Base-by-base conservation (phyloP, 2,888 invertebrate genomes). In the Dugesia japonica region DNA sequence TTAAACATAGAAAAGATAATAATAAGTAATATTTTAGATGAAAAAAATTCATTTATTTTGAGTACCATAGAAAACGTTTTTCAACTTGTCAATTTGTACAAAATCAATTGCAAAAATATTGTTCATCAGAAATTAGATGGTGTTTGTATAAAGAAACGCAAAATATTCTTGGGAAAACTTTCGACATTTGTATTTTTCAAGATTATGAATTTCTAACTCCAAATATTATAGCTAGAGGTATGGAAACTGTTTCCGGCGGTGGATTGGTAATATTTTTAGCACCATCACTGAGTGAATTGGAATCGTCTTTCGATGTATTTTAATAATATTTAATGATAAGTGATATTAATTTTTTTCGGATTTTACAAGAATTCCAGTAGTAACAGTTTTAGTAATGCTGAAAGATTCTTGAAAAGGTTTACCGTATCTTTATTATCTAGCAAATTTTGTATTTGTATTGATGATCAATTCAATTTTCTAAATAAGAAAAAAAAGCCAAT, bases 181-280 rank as follows among this genome's bases (percentile, higher is more conserved):
- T 91, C 85, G 94, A 92, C 75, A 91, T 92, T 86, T 93, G 94
- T 86, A 90, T 97, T 42, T 86, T 97, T 78, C 94, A 94, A 88
- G 94, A 95, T 83, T 95, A 94, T 87, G 97, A 99, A 87, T 95
- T 97, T 0, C 84, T 99, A 0, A 97, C 95, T 0, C 97, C 98
- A 0, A 98, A 99, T 86, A 86, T 97, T 79, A 87, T 98, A 82
- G 97, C 97, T 0, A 88, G 97, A 76, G 95, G 97, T 0, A 88
- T 99, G 79, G 98, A 98, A 87, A 99, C 98, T 0, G 93, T 98
- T 0, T 94, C 95, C 86, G 98, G 97, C 26, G 93, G 93, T n/a
- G 87, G 97, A 0, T 89, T 98, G 76, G 82, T 87, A 20, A 89
- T 95, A 73, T 87, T 99, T 78, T 87, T 99, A 7, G 86, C 98